Conservation (phyloP, 2,888 invertebrate species). For the Artemia sinica region DNA sequence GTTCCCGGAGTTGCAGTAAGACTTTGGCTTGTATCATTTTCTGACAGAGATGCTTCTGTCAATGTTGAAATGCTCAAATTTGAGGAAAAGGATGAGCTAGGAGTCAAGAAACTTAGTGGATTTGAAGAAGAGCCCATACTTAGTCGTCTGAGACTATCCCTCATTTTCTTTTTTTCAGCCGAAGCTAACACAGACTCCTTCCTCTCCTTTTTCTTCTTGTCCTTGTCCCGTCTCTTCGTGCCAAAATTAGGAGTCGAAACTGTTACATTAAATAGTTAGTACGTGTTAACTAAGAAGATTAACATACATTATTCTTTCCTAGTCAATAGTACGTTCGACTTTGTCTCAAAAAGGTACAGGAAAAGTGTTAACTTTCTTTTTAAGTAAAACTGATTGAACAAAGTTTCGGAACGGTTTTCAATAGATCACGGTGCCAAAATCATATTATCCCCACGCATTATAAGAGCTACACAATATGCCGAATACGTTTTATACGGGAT, state of each 20-base stretch:
- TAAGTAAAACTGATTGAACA: no score
- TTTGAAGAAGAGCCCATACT: background rate
- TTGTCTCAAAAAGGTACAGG: no score
- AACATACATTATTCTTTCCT: no score
- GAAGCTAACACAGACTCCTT: background rate
- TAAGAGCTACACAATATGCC: no score
- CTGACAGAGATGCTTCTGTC: background rate
- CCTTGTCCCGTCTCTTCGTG: slow-evolving; percentile 4
- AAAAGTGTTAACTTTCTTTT: no score
- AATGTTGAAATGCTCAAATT: slow-evolving; percentile 5
- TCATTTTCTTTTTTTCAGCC: background rate
- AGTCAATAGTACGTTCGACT: no score
- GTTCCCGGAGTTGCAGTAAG: background rate
- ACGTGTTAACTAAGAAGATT: no score
- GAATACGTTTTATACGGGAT: no score
- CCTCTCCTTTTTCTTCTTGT: background rate
- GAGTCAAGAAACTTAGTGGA: background rate
- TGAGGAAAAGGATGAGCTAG: slow-evolving; percentile 2
- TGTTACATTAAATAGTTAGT: background rate
- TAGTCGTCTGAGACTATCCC: background rate
- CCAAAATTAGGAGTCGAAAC: background rate
- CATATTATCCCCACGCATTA: no score
- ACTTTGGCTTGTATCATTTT: background rate
- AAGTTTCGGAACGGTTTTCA: no score
- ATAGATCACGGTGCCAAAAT: no score